A percentile compares a stretch with the other conserved stretches of the same genome.
phyloP scores from a whole-genome alignment of 2,113 vertebrate species.

The Lucifuga dentata region DNA sequence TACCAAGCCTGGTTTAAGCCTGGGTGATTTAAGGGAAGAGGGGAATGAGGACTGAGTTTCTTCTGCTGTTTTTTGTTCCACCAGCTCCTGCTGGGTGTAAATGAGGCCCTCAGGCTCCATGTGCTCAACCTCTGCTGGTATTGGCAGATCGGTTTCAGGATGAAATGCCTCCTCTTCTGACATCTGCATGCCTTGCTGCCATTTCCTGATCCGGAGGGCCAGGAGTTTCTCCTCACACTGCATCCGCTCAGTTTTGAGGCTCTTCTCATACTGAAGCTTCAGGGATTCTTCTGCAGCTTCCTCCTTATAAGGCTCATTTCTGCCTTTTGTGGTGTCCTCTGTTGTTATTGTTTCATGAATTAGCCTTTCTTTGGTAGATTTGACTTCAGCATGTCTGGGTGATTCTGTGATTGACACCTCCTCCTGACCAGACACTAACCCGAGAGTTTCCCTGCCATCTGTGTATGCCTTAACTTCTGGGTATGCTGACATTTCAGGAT shows the following conservation, averaged over 20 bases:
- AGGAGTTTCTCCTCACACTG: conserved; percentile 80
- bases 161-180: conserved; percentile 58
- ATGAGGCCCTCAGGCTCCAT: conserved; percentile 35
- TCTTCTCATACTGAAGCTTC: conserved; percentile 72
- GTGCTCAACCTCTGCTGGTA: conserved; percentile 23
- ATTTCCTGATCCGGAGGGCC: conserved; percentile 72
- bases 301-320: conserved; percentile 37
- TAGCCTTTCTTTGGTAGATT: conserved; percentile 53
- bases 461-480: conserved; percentile 25
- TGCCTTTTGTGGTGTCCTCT: conserved; percentile 28
- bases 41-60: conserved; percentile 16
- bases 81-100: conserved; percentile 23
- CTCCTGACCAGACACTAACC: conserved; percentile 21
- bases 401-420: conserved; percentile 49
- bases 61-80: conserved; percentile 15
- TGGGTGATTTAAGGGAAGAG: conserved; percentile 41
- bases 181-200: conserved; percentile 75
- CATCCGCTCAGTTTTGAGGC: conserved; percentile 69
- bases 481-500: conserved; percentile 43
- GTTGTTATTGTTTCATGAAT: conserved; percentile 50
- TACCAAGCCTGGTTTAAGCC: background rate
- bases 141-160: conserved; percentile 46
- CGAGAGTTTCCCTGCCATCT: conserved; percentile 43
- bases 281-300: conserved; percentile 45
- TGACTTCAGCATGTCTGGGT: conserved; percentile 49